Evolutionary conservation across 2,797 vertebrate genomes (phyloP), one percentile per base, ranked within the genome.

Genomic region (Pseudomugil tenellus): DNA sequence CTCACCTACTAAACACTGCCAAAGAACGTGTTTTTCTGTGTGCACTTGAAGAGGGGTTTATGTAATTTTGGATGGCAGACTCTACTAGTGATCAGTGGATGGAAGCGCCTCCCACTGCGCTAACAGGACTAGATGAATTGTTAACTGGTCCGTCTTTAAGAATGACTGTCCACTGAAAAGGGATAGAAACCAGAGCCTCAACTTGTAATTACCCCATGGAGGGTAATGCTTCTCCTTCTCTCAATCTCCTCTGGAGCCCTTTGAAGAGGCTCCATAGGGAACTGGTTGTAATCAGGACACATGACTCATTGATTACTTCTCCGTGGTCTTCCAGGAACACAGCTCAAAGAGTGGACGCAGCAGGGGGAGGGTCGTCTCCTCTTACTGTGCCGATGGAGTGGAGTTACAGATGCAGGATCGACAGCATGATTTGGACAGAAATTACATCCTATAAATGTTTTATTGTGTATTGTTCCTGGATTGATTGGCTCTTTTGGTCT

Each of bases 291-390:
- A 91, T 90, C 88, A 87, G 86, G 80, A 86, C 88, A 89, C 80
- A 86, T 93, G 92, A 92, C 83, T 92, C 91, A 90, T 87, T 88
- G 87, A 89, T 89, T 86, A 88, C 85, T 81, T 74, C 84, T 84
- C 74, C 81, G 76, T 62, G 39, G 79, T 88, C 87, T 86, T 90
- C 84, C 85, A 86, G 83, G 87, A 88, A 92, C 84, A 82, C 62
- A 69, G 66, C 70, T 80, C 76, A 73, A 70, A 76, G 63, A 82
- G 73, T 79, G 81, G 81, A 84, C 73, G n/a, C 72, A 79, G 77
- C 62, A 63, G 84, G 85, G 74, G 85, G 79, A 84, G 63, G 87
- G 72, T 64, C 60, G 59, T 65, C 63, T 48, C 57, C 68, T 65
- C 51, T 56, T 63, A 71, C 55, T 46, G 74, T 67, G 67, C 69